Evolutionary conservation across 2,888 invertebrate species (phyloP).

Genomic region (Mesoligia furuncula): DNA sequence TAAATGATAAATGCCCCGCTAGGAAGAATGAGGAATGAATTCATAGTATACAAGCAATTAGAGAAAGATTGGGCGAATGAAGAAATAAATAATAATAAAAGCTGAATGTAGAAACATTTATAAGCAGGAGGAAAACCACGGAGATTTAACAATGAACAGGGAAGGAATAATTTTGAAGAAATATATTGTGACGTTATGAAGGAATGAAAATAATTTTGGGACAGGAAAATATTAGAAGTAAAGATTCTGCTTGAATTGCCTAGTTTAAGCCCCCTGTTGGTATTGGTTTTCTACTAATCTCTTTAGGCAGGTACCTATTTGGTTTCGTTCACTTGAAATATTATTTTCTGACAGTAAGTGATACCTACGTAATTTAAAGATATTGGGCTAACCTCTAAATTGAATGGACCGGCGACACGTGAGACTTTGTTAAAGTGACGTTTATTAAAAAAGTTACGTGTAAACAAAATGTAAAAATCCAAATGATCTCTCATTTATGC

Average conservation of each 20-base stretch:
- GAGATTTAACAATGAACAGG: constrained; percentile 3
- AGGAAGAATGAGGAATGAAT: background rate
- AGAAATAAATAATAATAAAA: constrained; percentile 10
- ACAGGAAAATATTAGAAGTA: background rate
- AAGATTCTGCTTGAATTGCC: background rate
- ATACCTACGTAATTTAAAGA: background rate
- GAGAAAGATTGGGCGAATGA: constrained; percentile 14
- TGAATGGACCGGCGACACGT: background rate
- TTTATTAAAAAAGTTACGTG: too few species aligned
- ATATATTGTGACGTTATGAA: background rate
- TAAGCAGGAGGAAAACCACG: background rate
- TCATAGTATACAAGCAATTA: constrained; percentile 5
- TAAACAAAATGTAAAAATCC: too few species aligned
- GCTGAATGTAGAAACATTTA: background rate
- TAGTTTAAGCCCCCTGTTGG: background rate
- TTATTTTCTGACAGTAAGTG: background rate
- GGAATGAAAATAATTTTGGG: background rate
- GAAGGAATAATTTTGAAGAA: constrained; percentile 1
- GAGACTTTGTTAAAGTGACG: too few species aligned
- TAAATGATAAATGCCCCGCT: background rate
- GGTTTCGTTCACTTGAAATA: background rate
- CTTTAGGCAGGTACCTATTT: background rate
- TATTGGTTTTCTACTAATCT: background rate
- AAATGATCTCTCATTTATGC: too few species aligned
- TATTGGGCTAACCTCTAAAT: background rate